A percentile compares a stretch with the other conserved stretches of the same genome.
Evolutionary conservation across 2,797 vertebrate species (phyloP).

Genomic region (Crax fasciolata): DNA sequence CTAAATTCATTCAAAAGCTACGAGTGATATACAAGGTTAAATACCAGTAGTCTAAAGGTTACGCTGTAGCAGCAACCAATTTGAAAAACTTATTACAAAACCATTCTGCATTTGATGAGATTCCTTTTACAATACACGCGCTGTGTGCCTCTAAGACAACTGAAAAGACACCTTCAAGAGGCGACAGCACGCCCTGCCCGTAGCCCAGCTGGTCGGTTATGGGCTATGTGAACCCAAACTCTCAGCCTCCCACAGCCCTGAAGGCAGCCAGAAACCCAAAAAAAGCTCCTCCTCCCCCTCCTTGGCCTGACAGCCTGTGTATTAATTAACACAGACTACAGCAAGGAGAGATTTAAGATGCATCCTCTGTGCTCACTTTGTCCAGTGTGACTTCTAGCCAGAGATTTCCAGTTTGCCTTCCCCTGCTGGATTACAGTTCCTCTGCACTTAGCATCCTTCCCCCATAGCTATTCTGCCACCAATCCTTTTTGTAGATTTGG

Average conservation of each 20-base stretch:
- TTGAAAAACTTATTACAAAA: constrained; percentile 77
- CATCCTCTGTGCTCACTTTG: not conserved
- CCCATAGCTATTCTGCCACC: not conserved
- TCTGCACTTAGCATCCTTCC: not conserved
- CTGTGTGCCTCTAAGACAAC: not conserved
- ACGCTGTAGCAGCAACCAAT: constrained; percentile 64
- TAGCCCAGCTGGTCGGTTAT: not conserved
- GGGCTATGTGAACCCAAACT: constrained; percentile 38
- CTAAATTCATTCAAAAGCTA: constrained; percentile 67
- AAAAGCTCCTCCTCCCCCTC: not conserved
- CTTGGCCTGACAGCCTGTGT: not conserved
- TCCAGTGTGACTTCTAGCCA: not conserved
- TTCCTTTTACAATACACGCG: constrained; percentile 32
- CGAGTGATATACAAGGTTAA: constrained; percentile 78
- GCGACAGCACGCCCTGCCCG: not conserved
- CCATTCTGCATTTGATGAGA: constrained; percentile 70
- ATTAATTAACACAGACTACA: not conserved
- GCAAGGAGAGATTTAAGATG: not conserved
- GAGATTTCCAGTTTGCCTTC: not conserved
- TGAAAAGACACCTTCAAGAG: not conserved
- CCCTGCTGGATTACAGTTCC: not conserved
- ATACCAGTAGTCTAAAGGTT: constrained; percentile 68
- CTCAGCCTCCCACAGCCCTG: not conserved
- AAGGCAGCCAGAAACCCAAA: not conserved
- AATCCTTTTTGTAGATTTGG: not conserved